Base-by-base conservation (phyloP, 2,113 vertebrate genomes). In the Strigops habroptila region DNA sequence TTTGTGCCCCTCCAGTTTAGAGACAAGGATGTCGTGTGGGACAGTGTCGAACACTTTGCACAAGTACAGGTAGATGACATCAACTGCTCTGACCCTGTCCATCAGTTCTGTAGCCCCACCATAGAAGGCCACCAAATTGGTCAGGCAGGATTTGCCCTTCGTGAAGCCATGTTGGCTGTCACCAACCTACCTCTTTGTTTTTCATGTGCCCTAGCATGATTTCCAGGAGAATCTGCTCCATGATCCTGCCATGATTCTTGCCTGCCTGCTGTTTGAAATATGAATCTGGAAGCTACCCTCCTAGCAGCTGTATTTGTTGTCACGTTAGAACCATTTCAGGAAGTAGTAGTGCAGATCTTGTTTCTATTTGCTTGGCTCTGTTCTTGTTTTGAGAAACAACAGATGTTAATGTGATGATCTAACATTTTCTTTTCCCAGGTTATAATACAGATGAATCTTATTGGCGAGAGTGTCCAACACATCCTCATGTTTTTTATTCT, bases 371-470 rank as follows among this genome's bases (percentile, higher is more conserved):
- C 30, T 82, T 48, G 33, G 14, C 75, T 85, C 33, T 79, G 6
- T 69, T 75, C 18, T 82, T 82, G 24, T 48, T 70, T 33, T 60
- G 64, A 14, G 18, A 59, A 75, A 41, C 41, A 84, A 23, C 14
- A 33, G 0, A 0, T 62, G 37, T 59, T 85, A n/a, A 23, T 65
- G 12, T 57, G 48, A 14, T 62, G 12, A 49, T 75, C 18, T 70
- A 19, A 30, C 0, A 0, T 55, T 10, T 46, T n/a, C 0, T 76
- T 68, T 65, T 80, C 43, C 6, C 37, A 67, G 43, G 4, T 80
- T 86, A 22, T 52, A 43, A n/a, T 22, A 33, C 13, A 18, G 19
- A 37, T 63, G 19, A 79, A 18, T 67, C 16, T 80, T 7, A 25
- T 2, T 62, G 30, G 41, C 16, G 28, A 31, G 15, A 49, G 17